Evolutionary conservation across 2,888 invertebrate species (phyloP).

Genomic region (Smittia sp.): DNA sequence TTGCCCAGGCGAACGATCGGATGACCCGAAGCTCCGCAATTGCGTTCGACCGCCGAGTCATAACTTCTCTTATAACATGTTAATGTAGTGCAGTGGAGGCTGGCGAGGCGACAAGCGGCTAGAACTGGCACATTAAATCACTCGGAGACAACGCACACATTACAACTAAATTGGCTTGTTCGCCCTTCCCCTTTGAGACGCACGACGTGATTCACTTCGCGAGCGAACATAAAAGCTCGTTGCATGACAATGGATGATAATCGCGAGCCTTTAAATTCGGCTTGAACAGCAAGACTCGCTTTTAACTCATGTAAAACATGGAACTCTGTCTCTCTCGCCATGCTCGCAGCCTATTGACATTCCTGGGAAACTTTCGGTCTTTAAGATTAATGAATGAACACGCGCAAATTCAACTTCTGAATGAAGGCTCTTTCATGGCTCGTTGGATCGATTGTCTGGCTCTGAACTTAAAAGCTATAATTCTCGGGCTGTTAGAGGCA

Average conservation of each 20-base stretch:
- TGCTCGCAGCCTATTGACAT: background rate
- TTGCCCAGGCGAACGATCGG: background rate
- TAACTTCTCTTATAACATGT: too few species aligned
- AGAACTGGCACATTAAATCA: background rate
- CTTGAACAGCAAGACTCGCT: background rate
- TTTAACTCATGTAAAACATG: background rate
- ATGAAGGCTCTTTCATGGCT: background rate
- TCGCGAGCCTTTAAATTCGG: background rate
- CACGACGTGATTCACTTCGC: background rate
- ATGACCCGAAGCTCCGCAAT: background rate
- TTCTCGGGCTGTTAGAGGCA: too few species aligned
- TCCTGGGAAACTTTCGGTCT: too few species aligned
- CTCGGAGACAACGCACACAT: background rate
- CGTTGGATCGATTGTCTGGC: background rate
- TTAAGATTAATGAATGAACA: background rate
- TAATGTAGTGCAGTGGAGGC: background rate
- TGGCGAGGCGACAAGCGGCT: background rate
- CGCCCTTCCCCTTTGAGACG: background rate
- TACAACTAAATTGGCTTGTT: background rate
- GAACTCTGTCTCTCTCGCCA: background rate
- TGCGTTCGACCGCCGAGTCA: background rate
- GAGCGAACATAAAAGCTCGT: background rate
- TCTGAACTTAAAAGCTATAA: too few species aligned
- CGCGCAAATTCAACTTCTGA: background rate
- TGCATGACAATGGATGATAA: conserved; percentile 18